phyloP scores from a whole-genome alignment of 2,888 invertebrate species.

The Acrocera orbiculus region DNA sequence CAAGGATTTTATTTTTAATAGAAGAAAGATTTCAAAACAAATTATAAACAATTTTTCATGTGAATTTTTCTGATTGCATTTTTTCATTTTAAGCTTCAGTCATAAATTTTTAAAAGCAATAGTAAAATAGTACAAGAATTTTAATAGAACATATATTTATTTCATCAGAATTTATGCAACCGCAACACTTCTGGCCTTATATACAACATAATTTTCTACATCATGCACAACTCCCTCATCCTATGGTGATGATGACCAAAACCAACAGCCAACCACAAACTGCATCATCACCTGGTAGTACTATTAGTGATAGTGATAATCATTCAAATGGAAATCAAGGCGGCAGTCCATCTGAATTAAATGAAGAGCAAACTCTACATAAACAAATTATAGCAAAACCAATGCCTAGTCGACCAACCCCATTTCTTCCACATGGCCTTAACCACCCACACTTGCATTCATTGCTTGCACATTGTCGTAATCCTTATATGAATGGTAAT shows the following conservation, averaged over 20 bases:
- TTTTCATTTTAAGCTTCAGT: too few species aligned
- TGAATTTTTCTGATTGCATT: too few species aligned
- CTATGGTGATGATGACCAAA: slow-evolving; percentile 28
- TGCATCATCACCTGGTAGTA: slow-evolving; percentile 32
- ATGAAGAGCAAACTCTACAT: slow-evolving; percentile 21
- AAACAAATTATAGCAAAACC: slow-evolving; percentile 54
- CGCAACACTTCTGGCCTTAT: slow-evolving; percentile 35
- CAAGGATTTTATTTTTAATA: too few species aligned
- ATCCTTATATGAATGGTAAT: slow-evolving; percentile 59
- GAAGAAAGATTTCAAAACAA: too few species aligned
- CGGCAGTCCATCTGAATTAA: slow-evolving; percentile 11
- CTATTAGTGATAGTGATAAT: slow-evolving; percentile 33
- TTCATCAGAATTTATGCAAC: slow-evolving; percentile 34
- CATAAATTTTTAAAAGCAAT: too few species aligned
- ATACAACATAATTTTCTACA: slow-evolving; percentile 33
- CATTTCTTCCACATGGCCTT: slow-evolving; percentile 47
- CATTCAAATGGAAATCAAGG: slow-evolving; percentile 16
- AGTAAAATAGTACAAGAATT: too few species aligned
- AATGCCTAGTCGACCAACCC: slow-evolving; percentile 56
- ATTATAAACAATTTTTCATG: too few species aligned
- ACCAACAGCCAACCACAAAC: slow-evolving; percentile 24
- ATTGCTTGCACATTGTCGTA: slow-evolving; percentile 61
- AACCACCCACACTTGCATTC: slow-evolving; percentile 70
- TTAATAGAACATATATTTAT: slow-evolving; percentile 5
- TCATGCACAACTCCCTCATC: slow-evolving; percentile 31